A percentile compares a stretch with the other conserved stretches of the same genome.
These are phyloP conservation scores for Nasua narica DNA, from an alignment of 2,797 vertebrate species.

Conservation along the genomic window DNA sequence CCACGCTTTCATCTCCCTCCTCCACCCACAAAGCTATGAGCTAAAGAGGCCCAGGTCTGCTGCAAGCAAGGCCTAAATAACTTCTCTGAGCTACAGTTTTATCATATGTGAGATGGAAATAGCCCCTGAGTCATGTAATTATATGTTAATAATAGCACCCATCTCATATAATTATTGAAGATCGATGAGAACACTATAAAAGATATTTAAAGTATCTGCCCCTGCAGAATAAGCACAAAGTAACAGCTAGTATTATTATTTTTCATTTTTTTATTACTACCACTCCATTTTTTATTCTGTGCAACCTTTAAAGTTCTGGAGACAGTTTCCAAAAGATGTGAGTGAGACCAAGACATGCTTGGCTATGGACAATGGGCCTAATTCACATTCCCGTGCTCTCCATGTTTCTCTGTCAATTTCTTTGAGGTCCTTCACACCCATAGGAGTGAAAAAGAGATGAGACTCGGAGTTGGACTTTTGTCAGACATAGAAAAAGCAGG, in stretches of 20 bases:
- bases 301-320: not conserved
- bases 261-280: not conserved
- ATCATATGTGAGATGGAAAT: not conserved
- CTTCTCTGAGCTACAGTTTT: not conserved
- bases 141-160: not conserved
- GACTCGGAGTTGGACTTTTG: not conserved
- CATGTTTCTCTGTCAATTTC: not conserved
- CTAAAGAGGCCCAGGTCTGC: not conserved
- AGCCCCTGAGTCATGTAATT: not conserved
- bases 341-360: not conserved
- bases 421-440: not conserved
- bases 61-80: not conserved
- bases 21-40: not conserved
- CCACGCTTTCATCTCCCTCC: not conserved
- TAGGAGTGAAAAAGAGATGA: not conserved
- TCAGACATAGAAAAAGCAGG: not conserved
- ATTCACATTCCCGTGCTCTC: not conserved
- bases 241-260: conserved; percentile 8
- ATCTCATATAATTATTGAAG: not conserved
- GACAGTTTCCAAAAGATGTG: not conserved
- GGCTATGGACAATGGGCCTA: not conserved
- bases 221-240: not conserved
- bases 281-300: not conserved
- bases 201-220: not conserved
- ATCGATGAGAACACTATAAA: conserved; percentile 35